Base-by-base conservation (phyloP, 2,113 vertebrate species). In the Ellobius talpinus region DNA sequence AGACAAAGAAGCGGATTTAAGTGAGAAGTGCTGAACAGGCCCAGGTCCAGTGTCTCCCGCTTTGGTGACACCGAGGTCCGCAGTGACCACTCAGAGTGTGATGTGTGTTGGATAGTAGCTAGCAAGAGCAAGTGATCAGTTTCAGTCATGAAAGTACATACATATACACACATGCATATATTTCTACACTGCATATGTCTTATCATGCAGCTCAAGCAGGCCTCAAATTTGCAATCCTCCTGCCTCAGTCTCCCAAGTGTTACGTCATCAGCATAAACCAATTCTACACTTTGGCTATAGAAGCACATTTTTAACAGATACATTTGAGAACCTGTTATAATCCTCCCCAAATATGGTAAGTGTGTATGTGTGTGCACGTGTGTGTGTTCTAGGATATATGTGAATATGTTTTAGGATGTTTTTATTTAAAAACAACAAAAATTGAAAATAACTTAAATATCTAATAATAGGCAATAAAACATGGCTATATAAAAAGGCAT, bases 341-440 rank as follows among this genome's bases (percentile, higher is more conserved):
- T 33, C 45, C 76, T 92, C 26, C 65, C 17, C 74, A 94, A 93
- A 82, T 58, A 72, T 24, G 33, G 42, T 82, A 93, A 89, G 78
- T 58, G 68, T 36, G 6, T 61, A 42, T 70, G 14, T 26, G 29
- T 13, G 19, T 39, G 68, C 45, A 3, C n/a, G 74, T 68, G 65
- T 52, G 78, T 55, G 16, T 55, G 14, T 55, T 55, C 42, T 55
- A 89, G 79, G 36, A 7, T 89, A 33, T 50, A 66, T 19, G 29
- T 65, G 26, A 65, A 65, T 65, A 65, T 65, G 63, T 65, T 65
- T 24, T 55, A 89, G 79, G n/a, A 7, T 90, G 33, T 50, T 52
- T 61, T 29, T 65, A 65, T 66, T 95, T 70, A 70, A 92, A 95
- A 92, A 90, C 0, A 58, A 31, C 14, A 91, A 91, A 76, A 45